Percentiles rank a stretch among this genome's conserved stretches.
phyloP scores from a whole-genome alignment of 2,888 invertebrate genomes.

The Oscheius sp. region DNA sequence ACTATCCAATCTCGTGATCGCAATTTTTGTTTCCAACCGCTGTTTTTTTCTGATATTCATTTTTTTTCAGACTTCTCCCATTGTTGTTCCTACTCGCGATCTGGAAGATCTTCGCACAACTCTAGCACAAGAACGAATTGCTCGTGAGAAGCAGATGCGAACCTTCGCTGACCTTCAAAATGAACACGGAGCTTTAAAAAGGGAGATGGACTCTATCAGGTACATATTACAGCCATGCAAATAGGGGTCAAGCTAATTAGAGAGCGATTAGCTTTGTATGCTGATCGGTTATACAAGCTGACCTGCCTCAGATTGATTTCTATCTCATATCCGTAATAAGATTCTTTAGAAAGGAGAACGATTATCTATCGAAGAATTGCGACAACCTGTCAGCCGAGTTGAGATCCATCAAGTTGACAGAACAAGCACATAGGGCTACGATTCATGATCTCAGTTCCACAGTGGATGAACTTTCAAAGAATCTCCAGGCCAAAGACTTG shows the following conservation, averaged over 20 bases:
- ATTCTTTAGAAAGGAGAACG: constrained; percentile 45
- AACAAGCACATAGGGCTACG: constrained; percentile 32
- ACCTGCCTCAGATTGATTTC: not conserved
- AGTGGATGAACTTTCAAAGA: constrained; percentile 42
- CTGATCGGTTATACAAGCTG: not conserved
- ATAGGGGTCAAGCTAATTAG: not conserved
- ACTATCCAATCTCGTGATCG: constrained; percentile 3
- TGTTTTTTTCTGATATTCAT: not conserved
- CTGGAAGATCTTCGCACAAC: constrained; percentile 32
- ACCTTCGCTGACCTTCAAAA: constrained; percentile 43
- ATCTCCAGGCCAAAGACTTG: constrained; percentile 42
- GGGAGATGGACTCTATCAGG: constrained; percentile 38
- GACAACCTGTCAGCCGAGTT: constrained; percentile 43
- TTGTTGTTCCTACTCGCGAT: constrained; percentile 31
- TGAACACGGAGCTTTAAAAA: constrained; percentile 36
- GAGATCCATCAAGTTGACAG: constrained; percentile 27
- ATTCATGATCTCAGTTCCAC: constrained; percentile 33
- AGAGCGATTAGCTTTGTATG: not conserved
- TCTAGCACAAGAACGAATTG: constrained; percentile 35
- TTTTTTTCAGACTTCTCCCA: constrained; percentile 26
- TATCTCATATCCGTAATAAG: not conserved
- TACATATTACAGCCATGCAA: constrained; percentile 1
- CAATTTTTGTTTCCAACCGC: not conserved
- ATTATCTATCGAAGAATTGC: constrained; percentile 36
- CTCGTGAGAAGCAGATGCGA: constrained; percentile 36